Conservation (phyloP, 2,113 vertebrate species). For the Vimba vimba region DNA sequence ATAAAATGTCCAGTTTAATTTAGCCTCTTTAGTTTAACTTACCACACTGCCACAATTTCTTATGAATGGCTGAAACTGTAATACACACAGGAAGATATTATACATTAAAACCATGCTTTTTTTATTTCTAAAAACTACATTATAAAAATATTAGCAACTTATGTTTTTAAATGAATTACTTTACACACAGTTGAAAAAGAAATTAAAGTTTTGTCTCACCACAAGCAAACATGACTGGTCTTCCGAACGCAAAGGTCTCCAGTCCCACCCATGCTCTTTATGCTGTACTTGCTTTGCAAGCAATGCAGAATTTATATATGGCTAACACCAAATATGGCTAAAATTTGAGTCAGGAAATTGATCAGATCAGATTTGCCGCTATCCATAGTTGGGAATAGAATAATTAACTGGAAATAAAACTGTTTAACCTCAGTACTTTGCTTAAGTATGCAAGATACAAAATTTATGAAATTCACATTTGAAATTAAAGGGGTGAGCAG, state of each 20-base stretch:
- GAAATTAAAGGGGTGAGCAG: background rate
- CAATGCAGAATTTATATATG: slow-evolving; percentile 24
- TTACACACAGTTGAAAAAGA: background rate
- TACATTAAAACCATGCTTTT: background rate
- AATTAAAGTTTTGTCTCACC: background rate
- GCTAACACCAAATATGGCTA: slow-evolving; percentile 1
- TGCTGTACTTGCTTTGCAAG: background rate
- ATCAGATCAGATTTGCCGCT: no score
- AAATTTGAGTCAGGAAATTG: background rate
- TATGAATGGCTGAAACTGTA: background rate
- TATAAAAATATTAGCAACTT: no score
- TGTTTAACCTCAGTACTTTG: background rate
- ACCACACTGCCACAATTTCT: background rate
- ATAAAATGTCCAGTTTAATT: background rate
- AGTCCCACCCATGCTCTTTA: background rate
- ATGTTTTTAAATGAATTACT: no score
- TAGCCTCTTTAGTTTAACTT: background rate
- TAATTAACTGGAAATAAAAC: background rate
- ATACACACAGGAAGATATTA: background rate
- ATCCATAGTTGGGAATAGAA: background rate
- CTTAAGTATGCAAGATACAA: background rate
- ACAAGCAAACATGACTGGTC: background rate
- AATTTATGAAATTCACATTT: background rate
- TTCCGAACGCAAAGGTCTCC: slow-evolving; percentile 3
- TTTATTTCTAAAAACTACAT: background rate